These are phyloP conservation scores for Lethenteron camtschaticum DNA, from an alignment of 2,113 vertebrate species.

Conservation along the genomic window DNA sequence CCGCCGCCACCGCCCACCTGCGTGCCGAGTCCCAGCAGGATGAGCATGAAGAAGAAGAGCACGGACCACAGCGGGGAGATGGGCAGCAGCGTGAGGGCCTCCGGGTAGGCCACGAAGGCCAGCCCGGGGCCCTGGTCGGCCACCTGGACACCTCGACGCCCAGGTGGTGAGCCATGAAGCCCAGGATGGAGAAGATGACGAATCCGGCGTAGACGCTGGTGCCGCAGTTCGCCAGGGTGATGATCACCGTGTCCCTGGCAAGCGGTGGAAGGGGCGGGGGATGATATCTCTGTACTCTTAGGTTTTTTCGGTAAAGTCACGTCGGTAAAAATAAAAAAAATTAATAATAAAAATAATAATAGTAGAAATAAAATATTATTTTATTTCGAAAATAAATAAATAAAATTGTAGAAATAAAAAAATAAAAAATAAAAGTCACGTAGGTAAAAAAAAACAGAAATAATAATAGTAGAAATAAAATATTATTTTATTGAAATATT, in stretches of 20 bases:
- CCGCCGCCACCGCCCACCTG: conserved; percentile 32
- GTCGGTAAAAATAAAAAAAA: too few relatives aligned
- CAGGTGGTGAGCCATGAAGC: conserved; percentile 87
- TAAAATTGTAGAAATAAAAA: too few relatives aligned
- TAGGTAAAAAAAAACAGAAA: too few relatives aligned
- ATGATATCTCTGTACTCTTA: too few relatives aligned
- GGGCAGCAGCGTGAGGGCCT: conserved; percentile 77
- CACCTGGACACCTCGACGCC: conserved; percentile 77
- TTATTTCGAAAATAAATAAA: too few relatives aligned
- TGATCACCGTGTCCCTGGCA: conserved; percentile 86
- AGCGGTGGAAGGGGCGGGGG: neutral
- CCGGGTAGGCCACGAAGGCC: conserved; percentile 87
- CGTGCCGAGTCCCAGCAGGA: conserved; percentile 78
- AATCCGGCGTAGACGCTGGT: conserved; percentile 91
- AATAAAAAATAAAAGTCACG: too few relatives aligned
- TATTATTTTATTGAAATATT: too few relatives aligned
- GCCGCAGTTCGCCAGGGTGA: conserved; percentile 89
- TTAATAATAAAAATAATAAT: too few relatives aligned
- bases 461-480: too few relatives aligned
- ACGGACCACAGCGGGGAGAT: conserved; percentile 80
- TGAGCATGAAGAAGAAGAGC: conserved; percentile 99
- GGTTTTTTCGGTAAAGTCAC: too few relatives aligned
- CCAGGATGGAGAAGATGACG: conserved; percentile 94
- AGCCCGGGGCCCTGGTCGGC: conserved; percentile 79
- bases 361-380: too few relatives aligned